Conservation (phyloP, 2,888 invertebrate species). For the Mesochorus sp. region DNA sequence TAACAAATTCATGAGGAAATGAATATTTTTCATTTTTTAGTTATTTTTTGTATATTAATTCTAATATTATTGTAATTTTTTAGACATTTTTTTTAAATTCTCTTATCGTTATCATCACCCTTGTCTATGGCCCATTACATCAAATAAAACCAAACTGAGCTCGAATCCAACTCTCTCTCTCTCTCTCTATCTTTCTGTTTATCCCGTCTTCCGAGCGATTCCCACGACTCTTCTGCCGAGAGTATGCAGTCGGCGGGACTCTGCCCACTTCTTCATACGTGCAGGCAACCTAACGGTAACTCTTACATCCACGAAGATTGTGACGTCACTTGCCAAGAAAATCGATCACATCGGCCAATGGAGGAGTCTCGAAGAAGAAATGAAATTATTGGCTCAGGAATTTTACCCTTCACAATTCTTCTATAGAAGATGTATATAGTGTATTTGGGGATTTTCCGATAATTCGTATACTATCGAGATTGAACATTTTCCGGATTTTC, state of each 20-base stretch:
- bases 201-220: slow-evolving; percentile 29
- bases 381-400: slow-evolving; percentile 49
- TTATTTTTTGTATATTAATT: no score
- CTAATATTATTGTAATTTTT: no score
- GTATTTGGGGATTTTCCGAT: slow-evolving; percentile 49
- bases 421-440: no score
- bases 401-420: slow-evolving; percentile 18
- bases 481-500: slow-evolving; percentile 38
- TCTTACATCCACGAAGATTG: slow-evolving; percentile 48
- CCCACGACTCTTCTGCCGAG: slow-evolving; percentile 50
- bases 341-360: slow-evolving; percentile 46
- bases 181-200: neutral
- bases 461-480: slow-evolving; percentile 46
- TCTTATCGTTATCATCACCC: no score
- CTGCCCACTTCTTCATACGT: slow-evolving; percentile 24
- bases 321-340: slow-evolving; percentile 51
- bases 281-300: slow-evolving; percentile 54
- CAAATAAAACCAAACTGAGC: no score
- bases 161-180: slow-evolving; percentile 1
- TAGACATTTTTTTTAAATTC: no score
- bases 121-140: no score
- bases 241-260: no score
- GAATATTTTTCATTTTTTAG: no score
- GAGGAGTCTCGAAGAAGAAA: slow-evolving; percentile 23
- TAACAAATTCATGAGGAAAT: no score